Evolutionary conservation across 2,797 vertebrate species (phyloP), one percentile per base, ranked within the genome.

Genomic region (Acanthornis magna): DNA sequence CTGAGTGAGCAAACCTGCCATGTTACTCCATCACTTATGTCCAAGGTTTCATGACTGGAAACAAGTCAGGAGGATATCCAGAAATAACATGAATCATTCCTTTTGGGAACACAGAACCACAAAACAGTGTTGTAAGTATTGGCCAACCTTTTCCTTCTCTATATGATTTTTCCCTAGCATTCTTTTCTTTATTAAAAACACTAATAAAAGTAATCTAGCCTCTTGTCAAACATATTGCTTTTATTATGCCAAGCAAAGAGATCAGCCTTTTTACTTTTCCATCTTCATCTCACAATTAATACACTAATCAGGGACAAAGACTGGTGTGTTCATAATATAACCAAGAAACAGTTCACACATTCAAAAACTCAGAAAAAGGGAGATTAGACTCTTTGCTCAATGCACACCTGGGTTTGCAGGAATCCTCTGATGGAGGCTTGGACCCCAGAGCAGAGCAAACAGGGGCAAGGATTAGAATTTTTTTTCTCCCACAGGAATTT

Each of bases 151-250:
- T n/a, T 19, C 9, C 3, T 22, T 51, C 45, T n/a, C 40, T 30
- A 13, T 38, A 10, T 18, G 1, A 10, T 12, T n/a, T 20, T 43
- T 0, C 10, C 7, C 10, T 9, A 3, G 2, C 38, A 34, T 47
- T 68, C 7, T 76, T 88, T 42, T 34, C 29, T 71, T 73, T 63
- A 42, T 14, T 55, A 76, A 60, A 60, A 38, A 62, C 12, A 21
- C 16, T 27, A 50, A 81, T 20, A 61, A 63, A 93, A 88, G 38
- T 26, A 38, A 27, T 25, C 32, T 26, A 76, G 16, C 10, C 27
- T 79, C 9, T 48, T 73, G 7, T 18, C n/a, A 66, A 70, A 66
- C 48, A 40, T 1, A n/a, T 48, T 60, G 36, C 10, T 81, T 81
- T 82, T 73, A 45, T 88, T 81, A 34, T 53, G 30, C 34, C 60